Evolutionary conservation across 2,888 invertebrate genomes (phyloP), one percentile per base, ranked within the genome.

Genomic region (Caenorhabditis angaria): DNA sequence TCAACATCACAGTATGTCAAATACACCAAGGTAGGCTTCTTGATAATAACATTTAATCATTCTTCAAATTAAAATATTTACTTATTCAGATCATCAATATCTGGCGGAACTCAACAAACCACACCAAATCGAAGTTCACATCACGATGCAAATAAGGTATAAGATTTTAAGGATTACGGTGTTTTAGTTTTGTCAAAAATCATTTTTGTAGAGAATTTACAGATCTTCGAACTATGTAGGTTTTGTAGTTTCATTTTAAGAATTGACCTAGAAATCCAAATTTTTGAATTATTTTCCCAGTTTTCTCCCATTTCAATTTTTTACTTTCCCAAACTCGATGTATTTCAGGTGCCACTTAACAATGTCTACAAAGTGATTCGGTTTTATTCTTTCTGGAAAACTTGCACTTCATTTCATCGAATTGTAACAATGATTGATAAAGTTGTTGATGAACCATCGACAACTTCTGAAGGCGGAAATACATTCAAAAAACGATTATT

Each of bases 361-460:
- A 75, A 86, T 65, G 86, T 86, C 48, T 86, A 86, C 79, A 86
- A 86, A 67, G 87, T 87, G 47, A 83, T 87, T 41, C 78, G 87
- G 4, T 87, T 85, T 81, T 87, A 87, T 73, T 83, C 83, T 51
- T 88, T 87, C 77, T 87, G 87, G 87, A 83, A 83, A 60, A 86
- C 87, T 27, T 87, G 87, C 77, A 87, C 87, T 1, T 82, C 83
- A 14, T 87, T 87, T 77, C 87, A 87, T 74, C 83, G 87, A 6
- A 88, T 87, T 47, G 85, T 87, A 27, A 87, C 87, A 6, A 83
- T 88, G 85, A 87, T 87, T 61, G 86, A 85, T 60, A 83, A 83
- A 57, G 82, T 83, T 5, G 65, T 70, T 32, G 78, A 71, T 50
- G 78, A 76, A 35, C 81, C 82, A 20, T 71, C 71, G 29, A 67